phyloP scores from a whole-genome alignment of 2,888 invertebrate species.

The Stenichneumon culpator region DNA sequence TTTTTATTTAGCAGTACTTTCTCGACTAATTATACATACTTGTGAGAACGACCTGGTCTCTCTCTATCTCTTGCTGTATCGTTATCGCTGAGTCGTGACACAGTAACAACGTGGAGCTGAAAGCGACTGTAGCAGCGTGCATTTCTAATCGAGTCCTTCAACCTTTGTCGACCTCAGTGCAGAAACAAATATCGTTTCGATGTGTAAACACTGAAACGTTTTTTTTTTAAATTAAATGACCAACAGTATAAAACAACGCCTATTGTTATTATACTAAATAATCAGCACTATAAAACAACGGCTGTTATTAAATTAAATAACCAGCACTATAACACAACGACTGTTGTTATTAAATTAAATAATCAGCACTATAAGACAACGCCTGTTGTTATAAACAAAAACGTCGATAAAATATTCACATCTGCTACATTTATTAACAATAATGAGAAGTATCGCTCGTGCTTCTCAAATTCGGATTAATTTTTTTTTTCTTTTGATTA shows the following conservation, averaged over 20 bases:
- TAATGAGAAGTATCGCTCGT: neutral
- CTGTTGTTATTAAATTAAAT: neutral
- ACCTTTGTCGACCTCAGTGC: neutral
- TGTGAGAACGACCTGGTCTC: neutral
- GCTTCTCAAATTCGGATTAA: neutral
- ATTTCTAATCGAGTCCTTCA: constrained; percentile 17
- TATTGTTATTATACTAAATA: neutral
- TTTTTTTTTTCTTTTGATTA: neutral
- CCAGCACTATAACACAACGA: neutral
- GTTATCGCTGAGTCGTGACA: constrained; percentile 18
- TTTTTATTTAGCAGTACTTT: neutral
- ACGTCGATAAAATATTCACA: neutral
- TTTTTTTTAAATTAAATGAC: neutral
- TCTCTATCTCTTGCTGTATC: neutral
- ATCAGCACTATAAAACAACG: neutral
- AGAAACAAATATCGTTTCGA: neutral
- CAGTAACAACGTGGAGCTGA: constrained; percentile 14
- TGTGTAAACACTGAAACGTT: neutral
- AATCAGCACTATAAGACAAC: neutral
- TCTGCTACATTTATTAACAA: neutral
- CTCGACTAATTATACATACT: neutral
- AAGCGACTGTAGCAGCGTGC: constrained; percentile 19
- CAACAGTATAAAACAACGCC: neutral
- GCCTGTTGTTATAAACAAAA: neutral
- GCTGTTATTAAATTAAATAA: neutral